A percentile compares a stretch with the other conserved stretches of the same genome.
Evolutionary conservation across 2,797 vertebrate species (phyloP).

Genomic region (Chaunax sp.): DNA sequence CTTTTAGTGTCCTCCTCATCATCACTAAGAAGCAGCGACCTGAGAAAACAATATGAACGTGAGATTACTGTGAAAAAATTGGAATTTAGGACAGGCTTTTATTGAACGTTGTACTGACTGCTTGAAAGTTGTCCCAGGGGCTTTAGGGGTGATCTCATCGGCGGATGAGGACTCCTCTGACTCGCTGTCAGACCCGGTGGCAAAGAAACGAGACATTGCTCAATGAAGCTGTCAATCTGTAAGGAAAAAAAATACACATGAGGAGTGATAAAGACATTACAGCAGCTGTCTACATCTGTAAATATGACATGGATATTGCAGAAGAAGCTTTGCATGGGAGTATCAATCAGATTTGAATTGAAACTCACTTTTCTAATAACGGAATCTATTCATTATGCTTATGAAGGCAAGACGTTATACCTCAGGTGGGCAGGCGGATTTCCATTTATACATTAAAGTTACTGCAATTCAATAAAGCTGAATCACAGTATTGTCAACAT

Average conservation of each 20-base stretch:
- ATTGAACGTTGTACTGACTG: conserved; percentile 82
- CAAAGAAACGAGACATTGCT: conserved; percentile 93
- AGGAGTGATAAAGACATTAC: not conserved
- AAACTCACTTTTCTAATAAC: too few species aligned
- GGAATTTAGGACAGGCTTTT: not conserved
- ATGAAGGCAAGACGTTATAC: too few species aligned
- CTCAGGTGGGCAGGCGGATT: too few species aligned
- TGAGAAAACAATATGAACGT: conserved; percentile 44
- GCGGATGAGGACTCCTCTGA: conserved; percentile 91
- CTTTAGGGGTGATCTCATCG: conserved; percentile 89
- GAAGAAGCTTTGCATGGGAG: not conserved
- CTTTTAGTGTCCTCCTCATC: conserved; percentile 95
- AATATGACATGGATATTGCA: not conserved
- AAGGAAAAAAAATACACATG: not conserved
- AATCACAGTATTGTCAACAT: too few species aligned
- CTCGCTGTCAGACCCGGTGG: conserved; percentile 94
- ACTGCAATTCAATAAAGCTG: not conserved
- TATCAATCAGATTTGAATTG: not conserved
- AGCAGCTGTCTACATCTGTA: not conserved
- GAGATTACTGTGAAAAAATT: too few species aligned
- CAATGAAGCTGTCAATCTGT: conserved; percentile 57
- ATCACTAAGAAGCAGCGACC: conserved; percentile 89
- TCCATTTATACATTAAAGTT: not conserved
- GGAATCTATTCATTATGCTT: too few species aligned
- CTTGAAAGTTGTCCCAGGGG: conserved; percentile 87